Evolutionary conservation across 2,113 vertebrate genomes (phyloP).

Genomic region (Odontophorus gujanensis): DNA sequence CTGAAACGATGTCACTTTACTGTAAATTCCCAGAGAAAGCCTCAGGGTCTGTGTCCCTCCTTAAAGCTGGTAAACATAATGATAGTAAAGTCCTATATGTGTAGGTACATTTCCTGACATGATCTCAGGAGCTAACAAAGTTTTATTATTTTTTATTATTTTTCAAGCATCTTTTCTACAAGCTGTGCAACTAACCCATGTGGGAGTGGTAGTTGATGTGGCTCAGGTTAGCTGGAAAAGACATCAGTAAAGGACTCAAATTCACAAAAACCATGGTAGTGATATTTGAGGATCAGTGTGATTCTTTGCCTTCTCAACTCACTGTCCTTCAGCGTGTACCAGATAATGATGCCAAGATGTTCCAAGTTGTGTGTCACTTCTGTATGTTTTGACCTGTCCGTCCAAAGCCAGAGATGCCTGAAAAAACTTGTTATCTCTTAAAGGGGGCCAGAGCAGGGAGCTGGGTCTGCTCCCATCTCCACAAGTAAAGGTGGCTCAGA

Average conservation of each 20-base stretch:
- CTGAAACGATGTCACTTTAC: neutral
- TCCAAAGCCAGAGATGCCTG: neutral
- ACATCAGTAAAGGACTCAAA: neutral
- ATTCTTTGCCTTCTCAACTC: neutral
- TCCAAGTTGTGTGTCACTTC: neutral
- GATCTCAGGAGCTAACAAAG: neutral
- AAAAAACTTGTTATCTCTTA: neutral
- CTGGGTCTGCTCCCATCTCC: neutral
- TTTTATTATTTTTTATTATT: neutral
- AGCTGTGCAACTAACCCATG: neutral
- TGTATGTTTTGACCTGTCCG: neutral
- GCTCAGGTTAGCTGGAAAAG: neutral
- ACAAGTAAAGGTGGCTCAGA: rapidly evolving
- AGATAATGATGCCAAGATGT: neutral
- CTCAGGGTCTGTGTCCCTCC: neutral
- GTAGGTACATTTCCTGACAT: neutral
- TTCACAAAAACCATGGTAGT: neutral
- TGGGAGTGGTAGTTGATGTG: neutral
- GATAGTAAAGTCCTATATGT: neutral
- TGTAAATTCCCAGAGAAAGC: neutral
- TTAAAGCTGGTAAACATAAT: neutral
- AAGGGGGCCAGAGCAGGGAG: neutral
- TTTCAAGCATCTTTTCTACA: neutral
- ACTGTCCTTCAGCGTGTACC: neutral
- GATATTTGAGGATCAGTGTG: neutral